Base-by-base conservation (phyloP, 2,888 invertebrate species). In the Idaea straminata region DNA sequence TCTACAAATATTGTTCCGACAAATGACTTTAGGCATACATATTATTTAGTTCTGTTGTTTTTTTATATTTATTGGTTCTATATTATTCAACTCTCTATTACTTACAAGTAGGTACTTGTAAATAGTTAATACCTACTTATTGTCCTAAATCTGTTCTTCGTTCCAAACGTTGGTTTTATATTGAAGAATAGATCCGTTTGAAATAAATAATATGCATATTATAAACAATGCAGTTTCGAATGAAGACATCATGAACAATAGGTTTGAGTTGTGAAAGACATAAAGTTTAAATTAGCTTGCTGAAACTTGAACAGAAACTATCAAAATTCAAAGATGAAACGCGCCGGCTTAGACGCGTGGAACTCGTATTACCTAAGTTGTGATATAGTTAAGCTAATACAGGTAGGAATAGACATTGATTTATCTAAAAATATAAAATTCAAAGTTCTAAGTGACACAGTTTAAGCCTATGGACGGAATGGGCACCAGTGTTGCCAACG, bases 231-330 rank as follows among this genome's bases (percentile, higher is more conserved):
- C 59, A 25, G 13, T 59, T 59, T 59, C 25, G 34, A 59, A 34
- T 34, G 34, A 59, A 59, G 59, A 59, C 59, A 59, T 59, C 25
- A 59, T 13, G 59, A 59, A 59, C 59, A 59, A 59, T 59, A 34
- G 25, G 13, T 59, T 59, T 16, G 34, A 59, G 59, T 59, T 59
- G 34, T 59, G 10, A 5, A 59, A 59, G 59, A 25, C 59, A 59
- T 59, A 59, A 59, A 59, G 59, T 59, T 59, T 59, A 59, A 59
- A 59, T 59, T 59, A 59, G 59, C 59, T 59, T 59, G 59, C 59
- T 34, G 59, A 59, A 34, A 59, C 59, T 59, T 59, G 34, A 59
- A 59, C 7, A 25, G 59, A 34, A 59, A 59, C 59, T 59, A 59
- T 59, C 59, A 25, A 59, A 59, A 59, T 59, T 59, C 59, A 59